Percentiles rank a stretch among this genome's conserved stretches.
phyloP scores from a whole-genome alignment of 2,797 vertebrate species.

The Protosalanx chinensis region DNA sequence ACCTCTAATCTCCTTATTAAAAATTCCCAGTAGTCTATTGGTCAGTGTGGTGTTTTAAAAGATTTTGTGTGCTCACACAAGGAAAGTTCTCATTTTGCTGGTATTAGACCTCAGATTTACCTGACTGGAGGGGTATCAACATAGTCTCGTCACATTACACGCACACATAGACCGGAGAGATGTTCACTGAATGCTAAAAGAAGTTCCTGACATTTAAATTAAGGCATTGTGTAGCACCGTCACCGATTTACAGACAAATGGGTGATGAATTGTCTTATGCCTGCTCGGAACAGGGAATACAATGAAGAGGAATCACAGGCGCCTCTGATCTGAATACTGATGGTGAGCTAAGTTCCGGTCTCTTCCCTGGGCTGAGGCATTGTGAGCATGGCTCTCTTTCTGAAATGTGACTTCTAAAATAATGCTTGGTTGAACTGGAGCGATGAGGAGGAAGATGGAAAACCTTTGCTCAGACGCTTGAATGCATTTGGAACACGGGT shows the following conservation, averaged over 20 bases:
- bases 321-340: background rate
- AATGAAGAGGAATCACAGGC: slow-evolving; percentile 3
- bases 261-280: background rate
- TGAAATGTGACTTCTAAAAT: background rate
- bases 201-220: slow-evolving; percentile 45
- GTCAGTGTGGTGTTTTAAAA: slow-evolving; percentile 34
- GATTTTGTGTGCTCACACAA: slow-evolving; percentile 6
- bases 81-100: background rate
- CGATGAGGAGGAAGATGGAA: background rate
- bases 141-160: slow-evolving; percentile 29
- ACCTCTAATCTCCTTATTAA: slow-evolving; percentile 15
- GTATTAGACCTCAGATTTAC: slow-evolving; percentile 12
- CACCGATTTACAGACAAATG: slow-evolving; percentile 13
- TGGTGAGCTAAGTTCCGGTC: background rate
- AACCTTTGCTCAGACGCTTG: background rate
- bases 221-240: slow-evolving; percentile 14
- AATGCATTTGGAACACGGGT: background rate
- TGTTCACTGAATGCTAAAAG: slow-evolving; percentile 42
- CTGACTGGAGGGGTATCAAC: slow-evolving; percentile 23
- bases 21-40: slow-evolving; percentile 8
- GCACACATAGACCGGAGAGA: slow-evolving; percentile 23
- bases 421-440: background rate
- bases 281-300: slow-evolving; percentile 6
- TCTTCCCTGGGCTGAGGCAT: background rate
- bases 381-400: background rate